A percentile compares a stretch with the other conserved stretches of the same genome.
phyloP scores from a whole-genome alignment of 2,797 vertebrate species.

The Sebastes hubbsi region DNA sequence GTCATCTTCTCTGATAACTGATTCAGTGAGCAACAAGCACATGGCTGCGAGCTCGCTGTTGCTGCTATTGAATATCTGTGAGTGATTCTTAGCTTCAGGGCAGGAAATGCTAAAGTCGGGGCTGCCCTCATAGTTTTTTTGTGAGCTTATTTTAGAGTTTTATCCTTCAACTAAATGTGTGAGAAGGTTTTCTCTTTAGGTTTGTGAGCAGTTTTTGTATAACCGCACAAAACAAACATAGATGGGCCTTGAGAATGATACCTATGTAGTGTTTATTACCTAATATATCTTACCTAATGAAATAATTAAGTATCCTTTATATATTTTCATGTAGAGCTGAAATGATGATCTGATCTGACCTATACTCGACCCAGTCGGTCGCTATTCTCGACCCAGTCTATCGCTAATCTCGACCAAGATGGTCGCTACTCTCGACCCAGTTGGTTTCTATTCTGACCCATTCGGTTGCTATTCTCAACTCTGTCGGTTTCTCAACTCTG shows the following conservation, averaged over 20 bases:
- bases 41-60: neutral
- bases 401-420: accelerated
- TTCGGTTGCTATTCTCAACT: no score
- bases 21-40: slow-evolving; percentile 17
- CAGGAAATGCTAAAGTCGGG: slow-evolving; percentile 9
- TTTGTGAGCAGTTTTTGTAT: neutral
- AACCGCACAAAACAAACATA: neutral
- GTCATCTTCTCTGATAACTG: slow-evolving; percentile 23
- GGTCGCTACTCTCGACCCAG: no score
- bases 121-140: neutral
- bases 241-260: neutral
- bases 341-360: no score
- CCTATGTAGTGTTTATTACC: neutral
- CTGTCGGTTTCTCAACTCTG: no score
- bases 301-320: neutral
- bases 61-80: slow-evolving; percentile 25
- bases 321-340: neutral
- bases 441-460: no score
- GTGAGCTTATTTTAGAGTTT: neutral
- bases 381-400: no score
- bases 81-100: slow-evolving; percentile 5
- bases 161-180: neutral
- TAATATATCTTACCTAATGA: neutral
- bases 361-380: no score
- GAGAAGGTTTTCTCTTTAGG: neutral